A percentile compares a stretch with the other conserved stretches of the same genome.
Conservation (phyloP, 2,113 vertebrate genomes). For the Lepus europaeus region DNA sequence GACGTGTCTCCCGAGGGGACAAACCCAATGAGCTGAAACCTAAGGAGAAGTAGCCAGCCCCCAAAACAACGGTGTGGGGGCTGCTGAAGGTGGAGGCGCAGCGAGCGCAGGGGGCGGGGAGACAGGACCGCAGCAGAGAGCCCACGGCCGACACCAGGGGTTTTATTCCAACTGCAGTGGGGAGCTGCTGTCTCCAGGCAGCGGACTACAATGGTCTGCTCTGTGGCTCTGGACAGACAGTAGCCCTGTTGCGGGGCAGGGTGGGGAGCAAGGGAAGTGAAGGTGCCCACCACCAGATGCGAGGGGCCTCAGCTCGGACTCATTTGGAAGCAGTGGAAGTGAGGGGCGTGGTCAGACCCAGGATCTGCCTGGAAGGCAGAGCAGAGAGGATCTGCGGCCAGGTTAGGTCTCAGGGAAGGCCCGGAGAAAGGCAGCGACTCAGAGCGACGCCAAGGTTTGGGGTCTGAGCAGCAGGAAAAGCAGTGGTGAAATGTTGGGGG, state of each 20-base stretch:
- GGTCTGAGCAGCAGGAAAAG: background rate
- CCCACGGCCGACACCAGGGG: background rate
- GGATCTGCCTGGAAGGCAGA: background rate
- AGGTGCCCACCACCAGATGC: background rate
- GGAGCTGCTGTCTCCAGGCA: background rate
- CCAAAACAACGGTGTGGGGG: background rate
- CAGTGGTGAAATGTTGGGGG: background rate
- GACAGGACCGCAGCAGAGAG: background rate
- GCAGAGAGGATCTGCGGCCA: background rate
- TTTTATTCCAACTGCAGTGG: background rate
- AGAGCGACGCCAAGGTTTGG: background rate
- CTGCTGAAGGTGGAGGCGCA: background rate
- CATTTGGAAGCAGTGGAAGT: background rate
- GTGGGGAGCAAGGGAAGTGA: background rate
- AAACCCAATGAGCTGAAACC: background rate
- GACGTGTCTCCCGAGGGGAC: background rate
- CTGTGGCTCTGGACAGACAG: background rate
- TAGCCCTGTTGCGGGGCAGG: background rate
- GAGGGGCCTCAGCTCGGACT: background rate
- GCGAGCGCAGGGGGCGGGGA: background rate
- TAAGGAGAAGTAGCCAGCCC: background rate
- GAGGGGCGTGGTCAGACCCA: background rate
- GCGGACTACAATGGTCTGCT: background rate
- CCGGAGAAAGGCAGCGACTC: background rate
- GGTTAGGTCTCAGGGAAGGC: background rate